Evolutionary conservation across 2,113 vertebrate species (phyloP).

Genomic region (Indicator indicator): DNA sequence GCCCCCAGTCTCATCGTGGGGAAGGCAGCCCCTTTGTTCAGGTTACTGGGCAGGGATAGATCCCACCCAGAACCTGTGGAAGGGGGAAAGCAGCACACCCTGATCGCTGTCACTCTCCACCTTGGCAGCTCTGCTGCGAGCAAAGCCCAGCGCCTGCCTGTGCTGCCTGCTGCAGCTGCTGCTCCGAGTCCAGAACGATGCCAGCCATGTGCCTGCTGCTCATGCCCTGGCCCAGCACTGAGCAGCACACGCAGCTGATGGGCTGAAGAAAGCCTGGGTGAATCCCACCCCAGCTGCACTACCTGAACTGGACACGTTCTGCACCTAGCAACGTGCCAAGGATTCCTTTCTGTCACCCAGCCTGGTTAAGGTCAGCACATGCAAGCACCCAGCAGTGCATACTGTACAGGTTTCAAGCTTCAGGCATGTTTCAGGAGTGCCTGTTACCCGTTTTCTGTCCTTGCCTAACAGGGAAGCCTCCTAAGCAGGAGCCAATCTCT

Average conservation of each 20-base stretch:
- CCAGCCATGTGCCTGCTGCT: not conserved
- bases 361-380: not conserved
- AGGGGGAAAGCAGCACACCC: not conserved
- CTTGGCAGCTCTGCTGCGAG: not conserved
- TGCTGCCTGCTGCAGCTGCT: not conserved
- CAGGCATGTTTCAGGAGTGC: slow-evolving; percentile 7
- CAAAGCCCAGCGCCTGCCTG: not conserved
- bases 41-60: not conserved
- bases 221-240: not conserved
- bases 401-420: not conserved
- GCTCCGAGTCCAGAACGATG: not conserved
- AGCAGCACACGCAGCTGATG: not conserved
- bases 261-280: not conserved
- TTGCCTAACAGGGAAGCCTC: not conserved
- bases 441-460: not conserved
- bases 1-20: fast-evolving
- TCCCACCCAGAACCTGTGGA: not conserved
- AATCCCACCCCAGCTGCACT: not conserved
- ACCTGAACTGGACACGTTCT: not conserved
- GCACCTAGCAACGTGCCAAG: not conserved
- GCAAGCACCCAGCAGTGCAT: not conserved
- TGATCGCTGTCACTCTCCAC: not conserved
- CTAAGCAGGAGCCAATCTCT: not conserved
- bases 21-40: not conserved
- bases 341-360: not conserved